These are phyloP conservation scores for Leptarthrus brevirostris DNA, from an alignment of 2,888 invertebrate genomes.

Conservation along the genomic window DNA sequence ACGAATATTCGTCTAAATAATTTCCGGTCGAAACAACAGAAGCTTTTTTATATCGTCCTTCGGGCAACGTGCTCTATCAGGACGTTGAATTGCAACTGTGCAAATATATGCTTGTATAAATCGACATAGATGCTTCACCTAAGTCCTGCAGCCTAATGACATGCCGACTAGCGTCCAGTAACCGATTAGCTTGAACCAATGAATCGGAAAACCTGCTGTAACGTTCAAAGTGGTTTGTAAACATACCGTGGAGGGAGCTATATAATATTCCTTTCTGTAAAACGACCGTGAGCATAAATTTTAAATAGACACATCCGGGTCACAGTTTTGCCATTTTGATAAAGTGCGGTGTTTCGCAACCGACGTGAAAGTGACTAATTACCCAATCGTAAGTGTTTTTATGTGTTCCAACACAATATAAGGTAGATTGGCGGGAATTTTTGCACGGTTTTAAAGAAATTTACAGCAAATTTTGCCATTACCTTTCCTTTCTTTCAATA, in stretches of 20 bases:
- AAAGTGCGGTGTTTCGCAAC: background rate
- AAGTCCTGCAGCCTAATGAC: slow-evolving; percentile 35
- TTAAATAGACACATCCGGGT: background rate
- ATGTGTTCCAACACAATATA: too few relatives aligned
- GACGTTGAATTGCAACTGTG: background rate
- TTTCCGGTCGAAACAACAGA: background rate
- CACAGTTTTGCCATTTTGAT: background rate
- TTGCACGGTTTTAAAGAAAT: too few relatives aligned
- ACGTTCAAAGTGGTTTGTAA: slow-evolving; percentile 42
- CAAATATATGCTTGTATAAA: too few relatives aligned
- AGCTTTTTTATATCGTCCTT: slow-evolving; percentile 16
- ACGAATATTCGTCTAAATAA: slow-evolving; percentile 28
- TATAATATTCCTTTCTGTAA: background rate
- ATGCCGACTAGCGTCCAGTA: slow-evolving; percentile 33
- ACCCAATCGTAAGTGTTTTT: too few relatives aligned
- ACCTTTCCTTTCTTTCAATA: too few relatives aligned
- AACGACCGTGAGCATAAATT: background rate
- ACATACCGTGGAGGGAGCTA: slow-evolving; percentile 29
- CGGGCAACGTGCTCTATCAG: background rate
- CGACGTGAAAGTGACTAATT: background rate
- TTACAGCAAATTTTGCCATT: too few relatives aligned
- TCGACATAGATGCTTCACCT: background rate
- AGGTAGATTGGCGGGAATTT: too few relatives aligned
- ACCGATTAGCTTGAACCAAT: slow-evolving; percentile 44
- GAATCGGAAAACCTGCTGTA: slow-evolving; percentile 41